phyloP scores from a whole-genome alignment of 2,113 vertebrate species.

The Dipodomys spectabilis region DNA sequence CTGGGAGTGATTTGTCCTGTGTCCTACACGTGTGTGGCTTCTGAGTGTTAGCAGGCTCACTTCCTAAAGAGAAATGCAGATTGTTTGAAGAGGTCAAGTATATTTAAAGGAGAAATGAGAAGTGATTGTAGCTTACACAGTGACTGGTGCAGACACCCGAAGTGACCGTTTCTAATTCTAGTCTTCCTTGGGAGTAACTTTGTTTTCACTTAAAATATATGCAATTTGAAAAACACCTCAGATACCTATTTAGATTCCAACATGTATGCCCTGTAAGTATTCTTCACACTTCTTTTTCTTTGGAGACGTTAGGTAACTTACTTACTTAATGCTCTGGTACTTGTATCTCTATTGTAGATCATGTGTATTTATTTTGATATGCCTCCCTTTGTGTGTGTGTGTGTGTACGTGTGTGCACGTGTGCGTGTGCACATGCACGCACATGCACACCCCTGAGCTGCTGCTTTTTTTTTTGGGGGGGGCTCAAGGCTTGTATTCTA shows the following conservation, averaged over 20 bases:
- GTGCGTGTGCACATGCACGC: no score
- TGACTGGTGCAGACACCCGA: no score
- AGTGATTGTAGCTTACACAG: no score
- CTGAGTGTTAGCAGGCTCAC: not conserved
- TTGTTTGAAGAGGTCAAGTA: not conserved
- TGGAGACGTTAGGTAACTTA: conserved; percentile 5
- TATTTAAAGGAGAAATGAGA: no score
- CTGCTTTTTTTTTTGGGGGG: no score
- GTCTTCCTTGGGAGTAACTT: conserved; percentile 17
- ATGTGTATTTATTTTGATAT: not conserved
- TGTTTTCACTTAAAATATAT: not conserved
- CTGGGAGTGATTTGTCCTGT: no score
- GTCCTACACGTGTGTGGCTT: not conserved
- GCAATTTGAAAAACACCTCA: not conserved
- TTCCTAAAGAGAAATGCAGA: conserved; percentile 42
- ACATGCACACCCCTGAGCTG: no score
- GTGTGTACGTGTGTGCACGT: no score
- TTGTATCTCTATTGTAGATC: not conserved
- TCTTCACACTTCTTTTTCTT: not conserved
- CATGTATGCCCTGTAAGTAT: not conserved
- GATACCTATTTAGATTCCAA: conserved; percentile 6
- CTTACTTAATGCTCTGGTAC: not conserved
- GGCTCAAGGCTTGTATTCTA: no score
- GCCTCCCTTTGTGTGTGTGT: no score
- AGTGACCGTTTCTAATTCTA: no score